Conservation (phyloP, 2,797 vertebrate genomes). For the Sarcophilus harrisii region DNA sequence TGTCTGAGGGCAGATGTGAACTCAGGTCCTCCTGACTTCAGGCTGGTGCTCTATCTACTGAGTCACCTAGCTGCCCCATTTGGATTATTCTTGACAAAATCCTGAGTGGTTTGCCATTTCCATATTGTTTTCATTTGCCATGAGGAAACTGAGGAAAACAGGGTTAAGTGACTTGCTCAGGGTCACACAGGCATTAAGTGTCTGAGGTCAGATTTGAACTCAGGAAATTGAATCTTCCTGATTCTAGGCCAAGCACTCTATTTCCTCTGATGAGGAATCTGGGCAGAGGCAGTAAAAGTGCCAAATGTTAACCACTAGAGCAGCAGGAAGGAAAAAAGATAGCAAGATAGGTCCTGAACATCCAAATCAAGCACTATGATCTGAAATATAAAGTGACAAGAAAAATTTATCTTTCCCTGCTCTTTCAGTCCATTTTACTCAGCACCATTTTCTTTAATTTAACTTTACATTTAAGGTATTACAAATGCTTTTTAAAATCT, state of each 20-base stretch:
- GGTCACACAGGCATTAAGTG: background rate
- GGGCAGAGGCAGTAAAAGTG: background rate
- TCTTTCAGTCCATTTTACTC: background rate
- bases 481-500: background rate
- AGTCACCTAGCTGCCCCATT: background rate
- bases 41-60: too few relatives aligned
- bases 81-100: background rate
- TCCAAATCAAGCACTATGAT: background rate
- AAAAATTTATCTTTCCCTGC: fast-evolving
- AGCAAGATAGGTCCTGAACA: background rate
- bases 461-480: background rate
- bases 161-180: background rate
- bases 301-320: background rate
- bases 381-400: background rate
- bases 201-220: background rate
- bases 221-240: background rate
- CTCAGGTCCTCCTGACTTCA: too few relatives aligned
- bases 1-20: too few relatives aligned
- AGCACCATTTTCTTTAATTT: background rate
- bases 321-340: background rate
- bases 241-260: background rate
- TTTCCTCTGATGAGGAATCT: background rate
- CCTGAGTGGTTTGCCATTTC: background rate
- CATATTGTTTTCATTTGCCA: background rate
- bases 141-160: background rate